Base-by-base conservation (phyloP, 2,113 vertebrate species). In the Podarcis raffonei region DNA sequence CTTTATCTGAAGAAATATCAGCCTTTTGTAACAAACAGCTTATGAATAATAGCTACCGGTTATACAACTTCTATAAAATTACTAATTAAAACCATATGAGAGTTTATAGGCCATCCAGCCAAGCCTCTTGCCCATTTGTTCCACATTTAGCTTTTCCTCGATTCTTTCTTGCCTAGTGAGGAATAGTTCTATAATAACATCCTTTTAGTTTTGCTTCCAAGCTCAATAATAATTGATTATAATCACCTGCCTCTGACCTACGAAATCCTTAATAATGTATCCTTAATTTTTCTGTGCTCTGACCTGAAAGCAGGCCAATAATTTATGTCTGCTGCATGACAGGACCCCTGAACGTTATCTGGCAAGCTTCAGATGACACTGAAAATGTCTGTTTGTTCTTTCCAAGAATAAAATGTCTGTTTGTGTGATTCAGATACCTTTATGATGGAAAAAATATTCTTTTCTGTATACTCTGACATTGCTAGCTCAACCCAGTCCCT, bases 251-350 rank as follows among this genome's bases (percentile, higher is more conserved):
- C 37, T 35, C 68, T 82, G 57, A 75, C 79, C 69, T 88, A 71
- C 42, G 57, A 65, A 65, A 53, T 88, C 69, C 27, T 82, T 42
- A 88, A 88, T 82, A 88, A 88, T 88, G 35, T 76, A 87, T 87
- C 15, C 20, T 25, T 39, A 82, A 82, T 69, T 87, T 22, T 87
- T 72, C 78, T 86, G 13, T 12, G 3, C 48, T 68, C 85, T 87
- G 37, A 59, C 35, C 30, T 30, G 27, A 81, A 30, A 37, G 7
- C 78, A 72, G 35, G 35, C 25, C 39, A 35, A 48, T 82, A 62
- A 86, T 87, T 74, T 81, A 82, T 66, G 35, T 62, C 37, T 42
- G 68, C 18, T 65, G 3, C 30, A 74, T 87, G n/a, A 62, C 79
- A 62, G 35, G 37, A 37, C n/a, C 25, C 23, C 39, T 80, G 65